Base-by-base conservation (phyloP, 1,140 invertebrate genomes). In the Plodia interpunctella region DNA sequence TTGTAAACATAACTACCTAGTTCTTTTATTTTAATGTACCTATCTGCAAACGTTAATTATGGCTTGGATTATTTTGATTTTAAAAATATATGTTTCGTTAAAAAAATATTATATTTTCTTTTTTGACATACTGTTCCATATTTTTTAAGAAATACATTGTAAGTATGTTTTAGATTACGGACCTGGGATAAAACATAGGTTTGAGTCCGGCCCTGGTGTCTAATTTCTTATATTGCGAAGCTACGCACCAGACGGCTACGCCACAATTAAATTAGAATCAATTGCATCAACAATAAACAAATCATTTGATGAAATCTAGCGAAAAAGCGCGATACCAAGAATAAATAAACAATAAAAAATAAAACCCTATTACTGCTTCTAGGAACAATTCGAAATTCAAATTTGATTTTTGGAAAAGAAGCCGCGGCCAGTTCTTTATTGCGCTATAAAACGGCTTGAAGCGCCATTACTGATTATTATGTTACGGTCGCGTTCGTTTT, bases 401-500 rank as follows among this genome's bases (percentile, higher is more conserved):
- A 44, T 44, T 44, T 44, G 38, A 44, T 44, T 44, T 44, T 44
- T 44, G 38, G 38, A 44, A 44, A 44, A 44, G 38, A 66, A 67
- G 62, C 65, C 30, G 68, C 38, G 38, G 38, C 38, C 30, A 32
- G 30, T 32, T 44, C 55, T 74, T 76, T 76, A 76, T 72, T 53
- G 67, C 55, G 30, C 69, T 57, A 76, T 79, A 79, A 74, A 78
- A 57, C 54, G 57, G 57, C 57, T 55, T 59, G 38, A 44, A 44
- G 58, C 55, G 58, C 65, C 38, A 44, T 44, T 44, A 44, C 38
- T 44, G 38, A 44, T 44, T 44, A 44, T 44, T 44, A 44, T 44
- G 38, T 44, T 44, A 44, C 38, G 38, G 38, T 44, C 62, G 60
- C 65, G 58, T 55, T 60, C 17, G 54, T 61, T 66, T 70, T 70